Base-by-base conservation (phyloP, 1,140 invertebrate species). In the Dinoponera quadriceps region DNA sequence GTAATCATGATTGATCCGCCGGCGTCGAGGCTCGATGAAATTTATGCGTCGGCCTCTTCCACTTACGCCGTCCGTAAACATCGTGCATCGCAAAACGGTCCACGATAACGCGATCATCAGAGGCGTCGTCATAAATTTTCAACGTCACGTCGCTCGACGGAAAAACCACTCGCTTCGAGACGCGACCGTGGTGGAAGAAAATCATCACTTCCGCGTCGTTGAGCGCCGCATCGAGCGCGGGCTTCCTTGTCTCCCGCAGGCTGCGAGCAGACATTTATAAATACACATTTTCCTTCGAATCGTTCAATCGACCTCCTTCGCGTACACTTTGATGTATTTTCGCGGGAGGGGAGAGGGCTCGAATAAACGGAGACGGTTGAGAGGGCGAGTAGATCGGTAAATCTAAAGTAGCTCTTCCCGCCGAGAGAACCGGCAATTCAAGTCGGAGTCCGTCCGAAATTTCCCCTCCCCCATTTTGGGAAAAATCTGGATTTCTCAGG, bases 1-100 rank as follows among this genome's bases (percentile, higher is more conserved):
- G n/a, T 71, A 80, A 66, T 71, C 65, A 69, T 57, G 75, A 80
- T 80, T 71, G 75, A 80, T 71, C 33, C 66, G n/a, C 44, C 33
- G 65, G 57, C 3, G 38, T 11, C 20, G 27, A 22, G 9, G 48
- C 48, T 7, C 48, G 48, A 54, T 78, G 49, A 78, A 78, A 78
- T 78, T 78, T 78, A 78, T 78, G 63, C 74, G 29, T 68, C 74
- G 62, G 13, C 63, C 18, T 68, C 7, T 49, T 68, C 29, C 49
- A 69, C 63, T 69, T 55, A 27, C 49, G 27, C n/a, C 4, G 20
- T 22, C 38, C 7, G 51, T 71, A 71, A 80, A 80, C 75, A 57
- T 2, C n/a, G 7, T 44, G n/a, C 22, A 18, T 48, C 63, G 49
- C 60, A n/a, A 38, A 38, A 63, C 5, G 16, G 51, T 27, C 13